These are phyloP conservation scores for Sialis fuliginosa DNA, from an alignment of 2,888 invertebrate species.

Conservation along the genomic window DNA sequence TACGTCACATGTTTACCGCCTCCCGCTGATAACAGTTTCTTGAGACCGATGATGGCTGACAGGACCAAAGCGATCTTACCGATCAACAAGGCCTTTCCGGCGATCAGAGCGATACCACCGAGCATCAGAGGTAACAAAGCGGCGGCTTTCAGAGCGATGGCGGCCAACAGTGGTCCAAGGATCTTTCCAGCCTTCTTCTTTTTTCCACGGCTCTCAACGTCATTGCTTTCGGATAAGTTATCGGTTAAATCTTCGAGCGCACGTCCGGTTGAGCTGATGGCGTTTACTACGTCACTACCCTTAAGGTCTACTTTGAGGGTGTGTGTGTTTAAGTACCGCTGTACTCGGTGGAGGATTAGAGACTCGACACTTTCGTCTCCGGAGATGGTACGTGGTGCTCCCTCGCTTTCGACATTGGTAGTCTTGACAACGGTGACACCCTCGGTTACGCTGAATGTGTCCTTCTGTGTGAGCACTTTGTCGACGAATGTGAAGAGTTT, in stretches of 20 bases:
- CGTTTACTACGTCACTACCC: slow-evolving; percentile 65
- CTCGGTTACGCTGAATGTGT: slow-evolving; percentile 61
- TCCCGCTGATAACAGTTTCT: slow-evolving; percentile 56
- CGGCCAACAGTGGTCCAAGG: slow-evolving; percentile 56
- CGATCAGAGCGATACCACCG: slow-evolving; percentile 68
- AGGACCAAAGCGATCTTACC: slow-evolving; percentile 73
- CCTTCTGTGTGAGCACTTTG: slow-evolving; percentile 66
- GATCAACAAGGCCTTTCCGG: slow-evolving; percentile 68
- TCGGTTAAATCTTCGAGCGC: slow-evolving; percentile 59
- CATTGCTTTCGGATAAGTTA: slow-evolving; percentile 34
- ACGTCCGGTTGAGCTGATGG: slow-evolving; percentile 62
- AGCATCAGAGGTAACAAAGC: slow-evolving; percentile 61
- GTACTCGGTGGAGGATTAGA: slow-evolving; percentile 45
- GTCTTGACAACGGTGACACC: slow-evolving; percentile 72
- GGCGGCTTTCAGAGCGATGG: slow-evolving; percentile 61
- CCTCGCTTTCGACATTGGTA: slow-evolving; percentile 46
- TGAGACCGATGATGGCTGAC: slow-evolving; percentile 67
- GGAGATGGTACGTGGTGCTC: slow-evolving; percentile 53
- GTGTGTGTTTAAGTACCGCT: slow-evolving; percentile 62
- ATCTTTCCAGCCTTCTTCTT: slow-evolving; percentile 70
- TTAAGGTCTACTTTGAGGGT: slow-evolving; percentile 70
- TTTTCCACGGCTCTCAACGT: slow-evolving; percentile 51
- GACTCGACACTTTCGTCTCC: slow-evolving; percentile 48
- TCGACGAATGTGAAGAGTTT: slow-evolving; percentile 75
- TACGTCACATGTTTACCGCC: slow-evolving; percentile 69